phyloP scores from a whole-genome alignment of 2,888 invertebrate genomes.

The Drosophila nigritarsus region DNA sequence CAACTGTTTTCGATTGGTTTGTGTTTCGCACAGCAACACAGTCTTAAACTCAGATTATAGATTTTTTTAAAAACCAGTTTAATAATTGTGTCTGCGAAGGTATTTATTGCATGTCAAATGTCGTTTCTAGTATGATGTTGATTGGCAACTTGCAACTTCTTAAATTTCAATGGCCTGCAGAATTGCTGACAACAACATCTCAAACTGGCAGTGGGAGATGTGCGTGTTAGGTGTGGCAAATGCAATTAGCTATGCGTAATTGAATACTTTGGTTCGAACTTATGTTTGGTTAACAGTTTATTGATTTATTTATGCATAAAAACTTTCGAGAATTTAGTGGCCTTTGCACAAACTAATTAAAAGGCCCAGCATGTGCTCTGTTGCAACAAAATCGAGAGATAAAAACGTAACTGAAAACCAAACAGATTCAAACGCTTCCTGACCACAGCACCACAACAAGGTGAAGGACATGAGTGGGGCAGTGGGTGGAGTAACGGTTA shows the following conservation, averaged over 20 bases:
- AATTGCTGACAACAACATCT: neutral
- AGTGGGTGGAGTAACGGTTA: neutral
- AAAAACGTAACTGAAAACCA: constrained; percentile 41
- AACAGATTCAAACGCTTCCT: constrained; percentile 48
- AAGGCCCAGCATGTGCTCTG: constrained; percentile 32
- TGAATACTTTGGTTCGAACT: constrained; percentile 49
- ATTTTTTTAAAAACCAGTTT: neutral
- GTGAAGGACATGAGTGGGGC: neutral
- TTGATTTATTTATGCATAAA: constrained; percentile 35
- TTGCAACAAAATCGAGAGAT: constrained; percentile 6
- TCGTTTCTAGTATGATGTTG: neutral
- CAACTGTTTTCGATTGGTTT: neutral
- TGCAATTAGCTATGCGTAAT: constrained; percentile 63
- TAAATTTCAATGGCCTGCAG: neutral
- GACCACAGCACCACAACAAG: neutral
- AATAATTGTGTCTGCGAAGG: neutral
- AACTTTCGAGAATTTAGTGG: constrained; percentile 26
- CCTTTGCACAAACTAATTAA: constrained; percentile 67
- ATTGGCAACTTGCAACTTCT: neutral
- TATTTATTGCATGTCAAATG: neutral
- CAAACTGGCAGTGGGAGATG: neutral
- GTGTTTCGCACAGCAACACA: neutral
- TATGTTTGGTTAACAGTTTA: constrained; percentile 46
- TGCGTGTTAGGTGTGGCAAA: constrained; percentile 17
- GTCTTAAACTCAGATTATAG: neutral